These are phyloP conservation scores for Corticium candelabrum DNA, from an alignment of 37 sponge, comb jelly and placozoan species.

Conservation along the genomic window DNA sequence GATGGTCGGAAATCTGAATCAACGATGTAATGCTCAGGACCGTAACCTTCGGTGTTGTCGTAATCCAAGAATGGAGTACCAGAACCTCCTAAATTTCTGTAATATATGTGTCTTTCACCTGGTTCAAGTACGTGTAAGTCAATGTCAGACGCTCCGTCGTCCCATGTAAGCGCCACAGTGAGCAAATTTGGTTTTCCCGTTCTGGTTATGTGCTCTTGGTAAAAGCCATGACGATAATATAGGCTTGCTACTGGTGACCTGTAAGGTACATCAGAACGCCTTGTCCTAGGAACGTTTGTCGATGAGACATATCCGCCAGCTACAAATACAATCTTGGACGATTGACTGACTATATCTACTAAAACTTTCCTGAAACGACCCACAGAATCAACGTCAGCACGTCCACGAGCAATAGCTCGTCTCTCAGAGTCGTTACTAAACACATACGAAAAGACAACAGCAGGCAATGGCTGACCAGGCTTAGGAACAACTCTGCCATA, in stretches of 20 bases:
- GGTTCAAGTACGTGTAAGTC: neutral
- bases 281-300: neutral
- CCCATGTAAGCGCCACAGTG: neutral
- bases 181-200: neutral
- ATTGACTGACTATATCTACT: neutral
- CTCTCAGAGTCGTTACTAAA: neutral
- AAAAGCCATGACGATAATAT: too few species aligned
- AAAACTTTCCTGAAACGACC: neutral
- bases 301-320: neutral
- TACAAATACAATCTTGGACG: neutral
- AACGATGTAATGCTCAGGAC: neutral
- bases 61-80: neutral
- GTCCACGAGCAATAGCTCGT: neutral
- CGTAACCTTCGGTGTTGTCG: neutral
- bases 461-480: neutral
- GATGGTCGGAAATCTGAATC: neutral
- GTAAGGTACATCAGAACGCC: too few species aligned
- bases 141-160: neutral
- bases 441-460: neutral
- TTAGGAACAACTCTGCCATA: neutral
- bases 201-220: neutral
- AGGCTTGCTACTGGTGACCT: too few species aligned
- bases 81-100: neutral
- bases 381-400: neutral
- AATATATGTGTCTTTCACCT: neutral